A percentile compares a stretch with the other conserved stretches of the same genome.
Conservation (phyloP, 2,888 invertebrate species). For the Abscondita cerata region DNA sequence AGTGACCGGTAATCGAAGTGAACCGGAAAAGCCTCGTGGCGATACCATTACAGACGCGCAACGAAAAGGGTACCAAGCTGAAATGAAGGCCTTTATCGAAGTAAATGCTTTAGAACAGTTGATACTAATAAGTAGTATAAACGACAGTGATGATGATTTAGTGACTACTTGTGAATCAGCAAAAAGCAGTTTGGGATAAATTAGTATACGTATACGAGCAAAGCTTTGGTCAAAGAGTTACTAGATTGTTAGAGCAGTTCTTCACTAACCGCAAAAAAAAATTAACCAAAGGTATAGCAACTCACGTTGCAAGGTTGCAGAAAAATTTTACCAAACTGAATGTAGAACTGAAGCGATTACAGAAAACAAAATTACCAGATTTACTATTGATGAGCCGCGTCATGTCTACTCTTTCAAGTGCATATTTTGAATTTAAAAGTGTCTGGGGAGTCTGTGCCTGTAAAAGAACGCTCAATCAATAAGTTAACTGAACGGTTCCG, state of each 20-base stretch:
- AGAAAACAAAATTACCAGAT: not conserved
- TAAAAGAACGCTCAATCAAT: constrained; percentile 15
- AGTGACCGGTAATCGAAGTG: too few relatives aligned
- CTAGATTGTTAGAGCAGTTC: not conserved
- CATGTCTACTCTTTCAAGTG: constrained; percentile 18
- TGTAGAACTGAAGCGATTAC: constrained; percentile 4
- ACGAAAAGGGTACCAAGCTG: too few relatives aligned
- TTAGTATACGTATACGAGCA: not conserved
- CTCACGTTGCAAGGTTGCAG: constrained; percentile 15
- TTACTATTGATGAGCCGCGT: constrained; percentile 4
- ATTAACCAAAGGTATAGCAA: not conserved
- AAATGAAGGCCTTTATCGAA: too few relatives aligned
- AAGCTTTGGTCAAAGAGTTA: not conserved
- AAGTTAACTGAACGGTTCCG: constrained; percentile 6
- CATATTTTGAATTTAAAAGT: constrained; percentile 30
- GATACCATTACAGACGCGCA: too few relatives aligned
- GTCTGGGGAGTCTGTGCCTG: constrained; percentile 20
- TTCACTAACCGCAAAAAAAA: not conserved
- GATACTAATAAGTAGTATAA: too few relatives aligned
- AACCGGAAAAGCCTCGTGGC: too few relatives aligned
- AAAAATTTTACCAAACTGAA: too few relatives aligned
- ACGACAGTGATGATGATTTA: too few relatives aligned
- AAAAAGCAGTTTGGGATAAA: not conserved
- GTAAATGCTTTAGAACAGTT: too few relatives aligned
- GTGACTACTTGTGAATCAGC: not conserved